Conservation (phyloP, 2,888 invertebrate genomes). For the Chloromyia formosa region DNA sequence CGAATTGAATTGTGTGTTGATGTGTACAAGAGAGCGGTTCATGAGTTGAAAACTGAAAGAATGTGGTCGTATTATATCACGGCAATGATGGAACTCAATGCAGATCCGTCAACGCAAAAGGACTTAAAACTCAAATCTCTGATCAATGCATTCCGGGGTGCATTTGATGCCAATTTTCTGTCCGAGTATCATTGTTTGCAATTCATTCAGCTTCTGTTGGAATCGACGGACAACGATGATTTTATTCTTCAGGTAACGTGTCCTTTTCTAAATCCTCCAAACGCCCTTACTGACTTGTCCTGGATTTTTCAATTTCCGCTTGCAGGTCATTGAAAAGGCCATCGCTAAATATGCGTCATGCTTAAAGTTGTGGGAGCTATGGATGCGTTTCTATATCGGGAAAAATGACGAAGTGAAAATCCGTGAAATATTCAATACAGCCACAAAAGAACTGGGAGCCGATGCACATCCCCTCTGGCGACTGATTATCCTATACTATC, state of each 20-base stretch:
- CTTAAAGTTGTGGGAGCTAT: conserved; percentile 66
- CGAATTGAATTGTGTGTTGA: conserved; percentile 65
- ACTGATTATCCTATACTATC: conserved; percentile 57
- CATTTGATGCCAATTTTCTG: conserved; percentile 64
- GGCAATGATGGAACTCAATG: conserved; percentile 67
- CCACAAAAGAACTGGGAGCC: conserved; percentile 53
- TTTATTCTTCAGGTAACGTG: conserved; percentile 5
- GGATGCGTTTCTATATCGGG: conserved; percentile 64
- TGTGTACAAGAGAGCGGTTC: conserved; percentile 66
- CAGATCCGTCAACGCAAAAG: conserved; percentile 63
- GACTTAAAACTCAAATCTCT: conserved; percentile 66
- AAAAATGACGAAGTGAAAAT: conserved; percentile 62
- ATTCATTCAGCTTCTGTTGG: conserved; percentile 61
- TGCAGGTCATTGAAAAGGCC: conserved; percentile 60
- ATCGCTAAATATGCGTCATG: conserved; percentile 64
- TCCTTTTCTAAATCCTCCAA: neutral
- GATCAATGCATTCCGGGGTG: conserved; percentile 65
- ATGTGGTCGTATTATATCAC: conserved; percentile 70
- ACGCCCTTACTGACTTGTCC: no score
- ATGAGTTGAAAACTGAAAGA: conserved; percentile 64
- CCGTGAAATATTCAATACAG: conserved; percentile 62
- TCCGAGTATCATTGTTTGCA: conserved; percentile 66
- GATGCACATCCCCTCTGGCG: conserved; percentile 56
- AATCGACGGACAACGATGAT: conserved; percentile 51
- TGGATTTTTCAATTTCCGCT: no score